Evolutionary conservation across 2,113 vertebrate species (phyloP), one percentile per base, ranked within the genome.

Genomic region (Galemys pyrenaicus): DNA sequence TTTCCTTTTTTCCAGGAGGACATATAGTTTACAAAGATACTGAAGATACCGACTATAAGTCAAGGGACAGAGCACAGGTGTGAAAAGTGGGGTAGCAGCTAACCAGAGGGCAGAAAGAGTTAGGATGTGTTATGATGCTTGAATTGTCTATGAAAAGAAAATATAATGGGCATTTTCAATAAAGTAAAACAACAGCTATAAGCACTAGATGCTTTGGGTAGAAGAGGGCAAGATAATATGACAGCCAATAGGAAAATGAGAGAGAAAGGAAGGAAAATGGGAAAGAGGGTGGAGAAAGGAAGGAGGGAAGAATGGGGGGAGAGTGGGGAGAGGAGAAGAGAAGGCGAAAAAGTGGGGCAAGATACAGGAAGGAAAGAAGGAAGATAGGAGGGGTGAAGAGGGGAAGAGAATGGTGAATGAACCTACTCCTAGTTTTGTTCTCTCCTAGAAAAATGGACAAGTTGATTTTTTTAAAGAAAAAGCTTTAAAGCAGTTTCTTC

Each of bases 301-400:
- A n/a, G n/a, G n/a, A n/a, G n/a, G n/a, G n/a, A n/a, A n/a, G n/a
- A n/a, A n/a, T n/a, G n/a, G n/a, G n/a, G n/a, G n/a, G n/a, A n/a
- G n/a, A n/a, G n/a, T n/a, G n/a, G n/a, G n/a, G n/a, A n/a, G n/a
- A n/a, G n/a, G n/a, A n/a, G n/a, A n/a, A n/a, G n/a, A n/a, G n/a
- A n/a, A n/a, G n/a, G n/a, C n/a, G n/a, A n/a, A n/a, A 11, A 6
- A 1, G 10, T 2, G 9, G 9, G 30, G 10, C 3, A 26, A 11
- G 30, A 17, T 2, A 2, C 4, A 1, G 15, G 20, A 11, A 10
- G 5, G 4, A 9, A 35, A 24, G 20, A 26, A 54, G 1, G 0
- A 22, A 0, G 26, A 20, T 12, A 22, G 9, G 12, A 2, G 9
- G 15, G 32, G 15, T 22, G 20, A 5, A n/a, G 9, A 24, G 9